phyloP scores from a whole-genome alignment of 2,113 vertebrate genomes.

The western clawed frog (Xenopus tropicalis) region UCB_Xtro_10.0 CM004450.2:6818501-6819000 shows the following conservation, averaged over 20 bases:
- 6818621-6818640: constrained; percentile 28
- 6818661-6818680: constrained; percentile 27
- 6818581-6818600: background rate
- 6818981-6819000: too few species aligned
- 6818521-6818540: constrained; percentile 47
- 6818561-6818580: constrained; percentile 23
- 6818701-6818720: constrained; percentile 59
- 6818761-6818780: constrained; percentile 3
- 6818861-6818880: too few species aligned
- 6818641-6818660: constrained; percentile 2
- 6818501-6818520: constrained; percentile 44
- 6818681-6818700: constrained; percentile 22
- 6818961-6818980: too few species aligned
- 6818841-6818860: too few species aligned
- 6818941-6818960: too few species aligned
- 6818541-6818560: constrained; percentile 35
- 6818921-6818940: too few species aligned
- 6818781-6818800: too few species aligned
- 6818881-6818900: too few species aligned
- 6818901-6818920: too few species aligned
- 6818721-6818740: constrained; percentile 47
- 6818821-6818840: too few species aligned
- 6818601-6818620: too few species aligned
- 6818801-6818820: too few species aligned
- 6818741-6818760: constrained; percentile 13